These are phyloP conservation scores for Cetonia aurata DNA, from an alignment of 2,888 invertebrate species.

Conservation along the genomic window DNA sequence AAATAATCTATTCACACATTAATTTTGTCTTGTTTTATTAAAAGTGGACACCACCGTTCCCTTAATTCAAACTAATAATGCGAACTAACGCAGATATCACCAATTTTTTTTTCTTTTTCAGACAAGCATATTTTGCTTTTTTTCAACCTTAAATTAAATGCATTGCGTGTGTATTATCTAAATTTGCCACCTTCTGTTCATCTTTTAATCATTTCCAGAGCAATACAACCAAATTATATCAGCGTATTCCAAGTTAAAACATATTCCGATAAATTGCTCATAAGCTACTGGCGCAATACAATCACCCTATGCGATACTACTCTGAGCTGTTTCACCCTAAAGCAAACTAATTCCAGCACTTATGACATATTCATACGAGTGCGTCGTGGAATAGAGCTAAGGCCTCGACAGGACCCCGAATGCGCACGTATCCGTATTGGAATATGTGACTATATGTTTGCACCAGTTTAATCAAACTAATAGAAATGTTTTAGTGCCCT, in stretches of 20 bases:
- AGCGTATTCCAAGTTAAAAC: conserved; percentile 46
- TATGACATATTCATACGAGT: conserved; percentile 60
- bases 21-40: no score
- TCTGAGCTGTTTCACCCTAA: conserved; percentile 7
- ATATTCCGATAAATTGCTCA: conserved; percentile 25
- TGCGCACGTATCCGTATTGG: conserved; percentile 8
- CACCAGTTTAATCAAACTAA: conserved; percentile 64
- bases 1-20: no score
- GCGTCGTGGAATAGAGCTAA: conserved; percentile 49
- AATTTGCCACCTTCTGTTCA: background rate
- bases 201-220: background rate
- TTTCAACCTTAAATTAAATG: background rate
- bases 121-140: no score
- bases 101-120: background rate
- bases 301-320: conserved; percentile 17
- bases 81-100: background rate
- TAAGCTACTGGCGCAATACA: conserved; percentile 39
- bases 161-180: background rate
- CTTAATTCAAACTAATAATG: background rate
- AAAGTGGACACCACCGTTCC: no score
- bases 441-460: conserved; percentile 11
- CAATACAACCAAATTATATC: background rate
- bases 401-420: conserved; percentile 43
- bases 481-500: conserved; percentile 61
- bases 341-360: conserved; percentile 53